Evolutionary conservation across 2,797 vertebrate genomes (phyloP), one percentile per base, ranked within the genome.

Genomic region (Urosaurus nigricauda): DNA sequence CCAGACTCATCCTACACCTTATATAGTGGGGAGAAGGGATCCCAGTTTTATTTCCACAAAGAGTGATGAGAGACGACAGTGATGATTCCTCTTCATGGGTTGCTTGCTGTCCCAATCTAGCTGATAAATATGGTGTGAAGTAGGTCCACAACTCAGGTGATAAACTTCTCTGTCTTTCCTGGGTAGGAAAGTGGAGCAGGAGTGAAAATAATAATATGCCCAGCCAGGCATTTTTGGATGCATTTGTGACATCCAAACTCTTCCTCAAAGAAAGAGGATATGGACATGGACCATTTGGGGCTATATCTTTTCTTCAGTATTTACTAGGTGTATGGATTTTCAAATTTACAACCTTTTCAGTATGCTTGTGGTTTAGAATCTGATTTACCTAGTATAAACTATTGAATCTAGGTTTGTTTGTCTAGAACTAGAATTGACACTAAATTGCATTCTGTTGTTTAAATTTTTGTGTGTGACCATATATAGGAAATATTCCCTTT

Each of bases 351-450:
- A 12, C 56, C 73, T 12, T 43, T 56, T 81, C 68, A 81, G 35
- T 71, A 24, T n/a, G 37, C 19, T 6, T 87, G 17, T 60, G 29
- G 37, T 87, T 19, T 81, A 73, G 17, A 11, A n/a, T 74, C 43
- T 26, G 29, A 65, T n/a, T 86, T 58, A 60, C 19, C 21, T 60
- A 21, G 43, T 56, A 21, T 60, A 71, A 43, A 17, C 51, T 40
- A 7, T 37, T 37, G 35, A 58, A 84, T 73, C 43, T n/a, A 86
- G 21, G 14, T 80, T 88, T 92, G 17, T 87, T 88, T 91, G n/a
- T 51, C 84, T 91, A 88, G 29, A 58, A 84, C 4, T 77, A 8
- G 24, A 86, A 79, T n/a, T 81, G 43, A 37, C 87, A 40, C 56
- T 83, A 85, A 87, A 4, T 83, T 83, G 40, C 29, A 71, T 74